Percentiles rank a stretch among this genome's conserved stretches.
phyloP scores from a whole-genome alignment of 2,888 invertebrate species.

The Exephanes ischioxanthus region DNA sequence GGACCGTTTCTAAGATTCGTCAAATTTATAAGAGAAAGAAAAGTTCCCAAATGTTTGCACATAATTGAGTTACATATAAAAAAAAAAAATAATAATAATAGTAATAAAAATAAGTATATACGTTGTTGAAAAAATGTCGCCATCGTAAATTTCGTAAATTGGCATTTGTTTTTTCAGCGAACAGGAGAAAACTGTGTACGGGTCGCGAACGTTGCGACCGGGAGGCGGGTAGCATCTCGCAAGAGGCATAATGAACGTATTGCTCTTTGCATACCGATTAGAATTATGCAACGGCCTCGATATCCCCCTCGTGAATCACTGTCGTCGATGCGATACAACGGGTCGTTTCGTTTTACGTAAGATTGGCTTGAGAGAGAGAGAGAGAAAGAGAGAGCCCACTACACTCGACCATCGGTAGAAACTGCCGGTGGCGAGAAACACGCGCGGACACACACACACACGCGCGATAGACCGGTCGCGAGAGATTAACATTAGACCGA shows the following conservation, averaged over 20 bases:
- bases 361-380: conserved; percentile 48
- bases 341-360: conserved; percentile 66
- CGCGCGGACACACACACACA: not conserved
- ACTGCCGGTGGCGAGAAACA: conserved; percentile 14
- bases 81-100: not conserved
- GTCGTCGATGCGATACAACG: conserved; percentile 64
- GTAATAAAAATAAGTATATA: not conserved
- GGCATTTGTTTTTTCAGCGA: not conserved
- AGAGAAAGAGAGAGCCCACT: not conserved
- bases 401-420: conserved; percentile 11
- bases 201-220: not conserved
- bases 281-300: conserved; percentile 71
- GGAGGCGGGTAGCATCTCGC: conserved; percentile 22
- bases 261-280: conserved; percentile 65
- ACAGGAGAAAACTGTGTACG: not conserved
- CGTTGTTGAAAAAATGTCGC: conserved; percentile 4
- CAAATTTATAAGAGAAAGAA: not conserved
- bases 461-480: conserved; percentile 11
- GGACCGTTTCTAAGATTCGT: not conserved
- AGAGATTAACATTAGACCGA: conserved; percentile 1
- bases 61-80: not conserved
- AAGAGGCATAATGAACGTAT: conserved; percentile 36
- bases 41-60: not conserved
- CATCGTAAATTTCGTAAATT: not conserved
- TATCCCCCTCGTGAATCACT: conserved; percentile 67